Percentiles rank a stretch among this genome's conserved stretches.
These are phyloP conservation scores for Genyomyrus donnyi DNA, from an alignment of 2,113 vertebrate genomes.

Conservation along the genomic window DNA sequence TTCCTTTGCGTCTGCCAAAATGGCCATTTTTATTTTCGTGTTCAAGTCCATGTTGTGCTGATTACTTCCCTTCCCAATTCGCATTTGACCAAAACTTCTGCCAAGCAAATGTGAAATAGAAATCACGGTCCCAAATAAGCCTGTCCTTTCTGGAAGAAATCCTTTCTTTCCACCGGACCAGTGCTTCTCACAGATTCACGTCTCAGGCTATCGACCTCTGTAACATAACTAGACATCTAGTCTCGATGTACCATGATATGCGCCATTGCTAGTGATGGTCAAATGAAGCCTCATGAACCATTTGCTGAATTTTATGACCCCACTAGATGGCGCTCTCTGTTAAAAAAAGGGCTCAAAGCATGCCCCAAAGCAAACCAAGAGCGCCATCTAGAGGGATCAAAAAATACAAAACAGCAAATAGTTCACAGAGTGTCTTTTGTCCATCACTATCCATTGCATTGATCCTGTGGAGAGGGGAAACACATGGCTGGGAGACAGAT, in stretches of 20 bases:
- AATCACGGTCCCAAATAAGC: background rate
- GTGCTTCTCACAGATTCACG: background rate
- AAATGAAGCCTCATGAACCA: background rate
- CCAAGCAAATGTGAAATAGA: background rate
- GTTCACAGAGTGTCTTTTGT: background rate
- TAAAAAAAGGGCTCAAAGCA: background rate
- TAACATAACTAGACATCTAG: background rate
- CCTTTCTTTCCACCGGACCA: background rate
- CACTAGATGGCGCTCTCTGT: background rate
- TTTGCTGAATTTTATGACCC: background rate
- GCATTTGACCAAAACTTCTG: background rate
- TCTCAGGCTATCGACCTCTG: background rate
- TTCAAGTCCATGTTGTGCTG: background rate
- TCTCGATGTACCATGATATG: background rate
- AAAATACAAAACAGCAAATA: background rate
- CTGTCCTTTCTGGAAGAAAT: background rate
- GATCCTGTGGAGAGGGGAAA: background rate
- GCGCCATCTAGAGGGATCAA: background rate
- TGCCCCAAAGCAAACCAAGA: background rate
- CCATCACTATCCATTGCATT: background rate
- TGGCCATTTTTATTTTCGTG: background rate
- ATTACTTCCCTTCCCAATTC: background rate
- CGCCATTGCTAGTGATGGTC: background rate
- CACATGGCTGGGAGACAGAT: background rate
- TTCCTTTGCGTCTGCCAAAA: background rate